Evolutionary conservation across 2,113 vertebrate species (phyloP), one percentile per base, ranked within the genome.

Genomic region (Theristicus caerulescens): DNA sequence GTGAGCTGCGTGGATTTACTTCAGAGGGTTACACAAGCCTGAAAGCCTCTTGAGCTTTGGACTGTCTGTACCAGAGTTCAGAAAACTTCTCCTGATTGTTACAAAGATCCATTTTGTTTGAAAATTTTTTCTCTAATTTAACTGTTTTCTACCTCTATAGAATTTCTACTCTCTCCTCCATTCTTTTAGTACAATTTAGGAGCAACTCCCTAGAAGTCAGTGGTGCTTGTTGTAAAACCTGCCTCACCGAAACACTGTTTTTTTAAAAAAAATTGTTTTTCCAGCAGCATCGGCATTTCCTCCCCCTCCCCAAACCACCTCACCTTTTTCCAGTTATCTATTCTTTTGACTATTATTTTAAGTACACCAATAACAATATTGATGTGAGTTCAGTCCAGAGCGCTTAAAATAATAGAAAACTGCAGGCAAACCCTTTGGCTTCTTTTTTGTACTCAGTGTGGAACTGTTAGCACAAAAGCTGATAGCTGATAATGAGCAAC

Each of bases 321-420:
- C 94, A 94, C 95, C 96, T 90, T 98, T 98, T 97, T 97, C 96
- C 96, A 97, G 64, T 83, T 94, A 86, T 96, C 89, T 95, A 71
- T 86, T 96, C 82, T 97, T 97, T 85, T 18, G 20, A 26, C 91
- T 97, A 95, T 98, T 98, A 92, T 98, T 96, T 96, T 90, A 79
- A 93, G 87, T 95, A 96, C 96, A 96, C 91, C 94, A 96, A 55
- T 96, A 97, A 97, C 97, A 96, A 97, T 91, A 97, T 97, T 96
- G 93, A 84, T 97, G 88, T 91, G 79, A 97, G 67, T 67, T 65
- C 88, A 78, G 96, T 92, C 88, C 96, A 95, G 88, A 94, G 79
- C 3, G 21, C 59, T 95, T 96, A 96, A 96, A 97, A 97, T 96
- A 97, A 95, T 85, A 97, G 69, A 90, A 91, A 95, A 78, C 74